Evolutionary conservation across 2,888 invertebrate genomes (phyloP), one percentile per base, ranked within the genome.

Genomic region (Panzeria rudis): DNA sequence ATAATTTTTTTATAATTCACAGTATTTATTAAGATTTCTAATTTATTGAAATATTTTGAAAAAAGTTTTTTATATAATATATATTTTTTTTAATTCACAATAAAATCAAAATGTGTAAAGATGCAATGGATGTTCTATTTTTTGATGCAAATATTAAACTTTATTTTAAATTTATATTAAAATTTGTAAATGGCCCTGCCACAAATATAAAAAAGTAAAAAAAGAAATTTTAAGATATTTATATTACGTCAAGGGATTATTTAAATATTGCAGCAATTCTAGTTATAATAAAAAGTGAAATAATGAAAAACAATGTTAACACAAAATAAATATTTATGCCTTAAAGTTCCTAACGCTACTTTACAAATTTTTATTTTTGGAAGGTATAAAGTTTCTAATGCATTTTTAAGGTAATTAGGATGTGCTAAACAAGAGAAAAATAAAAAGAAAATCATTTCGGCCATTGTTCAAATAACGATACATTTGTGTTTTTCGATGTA

Each of bases 101-200:
- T 71, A 59, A 72, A 71, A 81, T 44, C n/a, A 52, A 75, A 56
- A 69, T 52, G 35, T 68, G 35, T 68, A 44, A 15, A 6, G 8
- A 69, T 56, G 44, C 20, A 66, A 62, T 44, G 47, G n/a, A 66
- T 7, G 5, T 66, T 76, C 29, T 54, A 54, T 13, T 61, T 62
- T n/a, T 52, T 61, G 41, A 69, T 56, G 25, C 35, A 32, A 59
- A 20, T 75, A 47, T 20, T 25, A 17, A 20, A 23, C n/a, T 41
- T 25, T 32, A 1, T 29, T 29, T 32, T 17, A 47, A n/a, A 47
- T 17, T 17, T 47, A 47, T 47, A 47, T 47, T 47, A 17, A 52
- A 11, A n/a, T n/a, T 52, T 41, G 17, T 47, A 66, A 79, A 82
- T 87, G 84, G 86, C 84, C 80, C 86, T 87, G 87, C 87, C 87